phyloP scores from a whole-genome alignment of 1,140 invertebrate species.

The Myzus persicae region DNA sequence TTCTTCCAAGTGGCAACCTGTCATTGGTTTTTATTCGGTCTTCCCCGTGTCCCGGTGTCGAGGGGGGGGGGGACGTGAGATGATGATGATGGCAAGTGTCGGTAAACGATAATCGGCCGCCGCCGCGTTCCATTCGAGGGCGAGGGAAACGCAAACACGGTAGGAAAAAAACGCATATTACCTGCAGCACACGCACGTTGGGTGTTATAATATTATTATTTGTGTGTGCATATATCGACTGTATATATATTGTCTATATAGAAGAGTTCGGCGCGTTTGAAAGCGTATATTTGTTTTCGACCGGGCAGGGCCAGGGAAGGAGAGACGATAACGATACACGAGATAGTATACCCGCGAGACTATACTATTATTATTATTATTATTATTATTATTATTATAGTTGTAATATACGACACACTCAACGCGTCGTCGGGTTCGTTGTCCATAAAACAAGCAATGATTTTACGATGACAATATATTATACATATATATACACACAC shows the following conservation, averaged over 20 bases:
- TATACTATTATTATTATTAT: neutral
- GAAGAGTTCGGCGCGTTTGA: conserved; percentile 43
- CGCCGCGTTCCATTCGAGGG: conserved; percentile 53
- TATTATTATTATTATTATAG: too few species aligned
- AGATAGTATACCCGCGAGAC: neutral
- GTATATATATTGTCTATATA: neutral
- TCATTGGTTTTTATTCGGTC: neutral
- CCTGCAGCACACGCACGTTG: neutral
- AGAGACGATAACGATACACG: neutral
- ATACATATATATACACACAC: neutral
- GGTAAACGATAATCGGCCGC: conserved; percentile 25
- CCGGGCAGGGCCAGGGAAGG: neutral
- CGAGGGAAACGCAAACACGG: conserved; percentile 56
- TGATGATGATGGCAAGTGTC: neutral
- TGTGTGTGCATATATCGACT: neutral
- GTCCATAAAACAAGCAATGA: conserved; percentile 45
- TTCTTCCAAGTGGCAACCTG: neutral
- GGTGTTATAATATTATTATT: neutral
- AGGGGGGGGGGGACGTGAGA: neutral
- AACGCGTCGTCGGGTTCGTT: conserved; percentile 11
- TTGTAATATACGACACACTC: neutral
- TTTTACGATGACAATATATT: conserved; percentile 38
- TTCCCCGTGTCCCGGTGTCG: neutral
- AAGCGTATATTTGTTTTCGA: conserved; percentile 25
- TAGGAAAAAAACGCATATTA: conserved; percentile 45